Base-by-base conservation (phyloP, 2,888 invertebrate genomes). In the Agrotis exclamationis region DNA sequence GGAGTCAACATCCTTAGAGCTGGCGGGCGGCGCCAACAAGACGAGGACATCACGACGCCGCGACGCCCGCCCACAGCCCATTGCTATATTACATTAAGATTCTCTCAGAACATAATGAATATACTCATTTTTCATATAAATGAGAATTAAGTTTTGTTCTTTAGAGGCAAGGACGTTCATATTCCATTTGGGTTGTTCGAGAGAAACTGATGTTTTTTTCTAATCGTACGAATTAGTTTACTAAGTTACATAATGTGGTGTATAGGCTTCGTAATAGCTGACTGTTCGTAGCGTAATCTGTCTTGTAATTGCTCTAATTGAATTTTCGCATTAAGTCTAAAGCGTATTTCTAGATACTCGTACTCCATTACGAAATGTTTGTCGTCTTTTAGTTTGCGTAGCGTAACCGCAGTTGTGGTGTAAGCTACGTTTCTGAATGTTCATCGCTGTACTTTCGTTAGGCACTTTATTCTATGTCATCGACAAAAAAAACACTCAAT, bases 1-100 rank as follows among this genome's bases (percentile, higher is more conserved):
- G 75, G 81, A 82, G 73, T 74, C 64, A 63, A 74, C 45, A 76
- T 82, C 79, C 86, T 84, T 79, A 69, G 64, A 65, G 56, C 18
- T 47, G 73, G 70, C 64, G 66, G 54, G 18, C 18, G 76, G 76
- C 83, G 86, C 78, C 86, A 74, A 3, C 66, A 11, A n/a, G 77
- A 24, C 73, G 82, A 24, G 48, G 39, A 6, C 45, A 33, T 20
- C 39, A 11, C 44, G 79, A 20, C 79, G 68, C 60, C 76, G 45
- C 45, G 74, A 59, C 80, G 75, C 63, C 71, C 59, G 24, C 72
- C 72, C 69, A 69, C 71, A 72, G 63, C 58, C 58, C 69, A 77
- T 63, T 66, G 74, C 67, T 77, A 44, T 75, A 79, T 70, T 69
- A 80, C 69, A 74, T 80, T 83, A 82, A 62, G 63, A 73, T 65